Evolutionary conservation across 2,888 invertebrate genomes (phyloP), one percentile per base, ranked within the genome.

Genomic region (Callyntrura sp.): DNA sequence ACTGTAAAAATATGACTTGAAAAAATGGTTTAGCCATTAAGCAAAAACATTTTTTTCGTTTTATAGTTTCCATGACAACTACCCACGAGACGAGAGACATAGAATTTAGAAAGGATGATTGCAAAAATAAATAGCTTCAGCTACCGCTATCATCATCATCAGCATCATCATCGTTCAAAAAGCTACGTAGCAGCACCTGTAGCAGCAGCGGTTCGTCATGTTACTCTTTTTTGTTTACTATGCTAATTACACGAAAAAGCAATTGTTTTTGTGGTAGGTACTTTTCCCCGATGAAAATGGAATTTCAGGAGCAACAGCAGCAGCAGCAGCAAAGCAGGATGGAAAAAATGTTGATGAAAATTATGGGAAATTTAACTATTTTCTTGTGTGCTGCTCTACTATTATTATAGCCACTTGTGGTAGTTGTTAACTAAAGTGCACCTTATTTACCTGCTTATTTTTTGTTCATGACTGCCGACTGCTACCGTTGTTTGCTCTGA

Each of bases 331-430:
- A 20, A 3, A n/a, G n/a, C 8, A 51, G 51, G 0, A 73, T 73
- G 48, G 11, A 9, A 25, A 48, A 48, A 17, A 48, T 73, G 68
- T 11, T 68, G 73, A 73, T 73, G 48, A 48, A 68, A 68, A 68
- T 68, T 68, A 68, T 68, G 68, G n/a, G 68, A 68, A 68, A 68
- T 28, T 62, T n/a, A 35, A 35, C 35, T 35, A 17, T 23, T 62
- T 62, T 62, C 23, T 20, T 62, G 62, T 62, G n/a, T 5, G 11
- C 25, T n/a, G 68, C 68, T 68, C 35, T 68, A 12, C 35, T 25
- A 23, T 17, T 60, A 17, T 20, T 60, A 8, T 60, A 17, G 60
- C n/a, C n/a, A 51, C 60, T 60, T n/a, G 60, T 17, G 17, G 28
- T 6, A 68, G 25, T 68, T 11, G 12, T 51, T 51, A 14, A 51